Conservation (phyloP, 37 sponge, comb jelly and placozoan genomes). For the Hexactinellida sp. region DNA sequence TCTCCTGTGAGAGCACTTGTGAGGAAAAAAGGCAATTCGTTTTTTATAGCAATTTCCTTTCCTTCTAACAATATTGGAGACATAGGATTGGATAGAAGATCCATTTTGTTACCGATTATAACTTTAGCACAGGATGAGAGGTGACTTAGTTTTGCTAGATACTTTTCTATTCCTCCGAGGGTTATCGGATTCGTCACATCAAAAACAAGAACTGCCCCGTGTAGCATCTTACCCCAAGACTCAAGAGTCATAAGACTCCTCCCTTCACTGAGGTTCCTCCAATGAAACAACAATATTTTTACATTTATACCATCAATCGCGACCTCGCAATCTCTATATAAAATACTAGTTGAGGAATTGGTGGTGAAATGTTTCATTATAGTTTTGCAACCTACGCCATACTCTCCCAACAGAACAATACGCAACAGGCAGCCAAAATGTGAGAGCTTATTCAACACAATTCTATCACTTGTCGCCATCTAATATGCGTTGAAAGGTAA, state of each 20-base stretch:
- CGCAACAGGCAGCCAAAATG: neutral
- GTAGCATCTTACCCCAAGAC: neutral
- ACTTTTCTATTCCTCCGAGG: neutral
- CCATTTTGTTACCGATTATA: conserved; percentile 6
- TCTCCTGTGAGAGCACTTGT: conserved; percentile 2
- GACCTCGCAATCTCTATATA: neutral
- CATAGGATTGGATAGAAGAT: neutral
- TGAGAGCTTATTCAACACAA: neutral
- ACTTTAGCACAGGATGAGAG: neutral
- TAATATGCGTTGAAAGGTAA: neutral
- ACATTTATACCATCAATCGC: neutral
- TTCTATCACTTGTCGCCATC: neutral
- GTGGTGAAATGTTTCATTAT: neutral
- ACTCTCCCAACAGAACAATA: neutral
- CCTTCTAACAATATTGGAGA: neutral
- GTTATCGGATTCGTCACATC: neutral
- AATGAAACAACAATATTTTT: neutral
- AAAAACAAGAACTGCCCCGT: neutral
- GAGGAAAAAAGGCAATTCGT: neutral
- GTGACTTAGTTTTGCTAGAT: neutral
- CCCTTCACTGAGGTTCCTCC: neutral
- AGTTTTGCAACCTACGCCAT: neutral
- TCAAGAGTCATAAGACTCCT: neutral
- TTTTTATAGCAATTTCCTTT: neutral
- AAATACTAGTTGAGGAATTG: neutral